Percentiles rank a stretch among this genome's conserved stretches.
Conservation (phyloP, 2,113 vertebrate genomes). For the Dromiciops gliroides region DNA sequence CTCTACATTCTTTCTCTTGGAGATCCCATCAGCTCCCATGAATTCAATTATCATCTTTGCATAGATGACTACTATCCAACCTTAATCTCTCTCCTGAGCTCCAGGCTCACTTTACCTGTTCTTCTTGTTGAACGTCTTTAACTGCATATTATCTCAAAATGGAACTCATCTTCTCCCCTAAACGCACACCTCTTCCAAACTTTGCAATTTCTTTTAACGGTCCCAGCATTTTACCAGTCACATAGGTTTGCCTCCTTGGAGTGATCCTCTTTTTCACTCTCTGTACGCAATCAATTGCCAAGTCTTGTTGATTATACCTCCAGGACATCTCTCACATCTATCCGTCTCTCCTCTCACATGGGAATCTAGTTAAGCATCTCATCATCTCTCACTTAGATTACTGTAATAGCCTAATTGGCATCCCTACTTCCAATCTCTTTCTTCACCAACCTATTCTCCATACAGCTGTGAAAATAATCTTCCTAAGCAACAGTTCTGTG, state of each 20-base stretch:
- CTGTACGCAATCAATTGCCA: background rate
- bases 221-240: background rate
- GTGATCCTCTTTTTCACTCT: background rate
- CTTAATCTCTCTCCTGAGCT: background rate
- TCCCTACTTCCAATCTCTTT: background rate
- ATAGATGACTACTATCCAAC: background rate
- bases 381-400: background rate
- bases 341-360: background rate
- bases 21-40: background rate
- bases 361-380: background rate
- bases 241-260: background rate
- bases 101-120: background rate
- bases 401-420: background rate
- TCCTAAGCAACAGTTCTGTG: background rate
- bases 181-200: background rate
- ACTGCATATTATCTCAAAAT: background rate
- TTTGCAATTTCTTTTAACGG: background rate
- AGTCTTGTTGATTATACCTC: background rate
- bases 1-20: background rate
- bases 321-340: background rate
- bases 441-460: background rate
- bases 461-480: background rate
- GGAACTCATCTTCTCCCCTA: background rate
- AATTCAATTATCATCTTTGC: background rate
- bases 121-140: background rate